phyloP scores from a whole-genome alignment of 2,797 vertebrate species.

The Cossypha heuglini region DNA sequence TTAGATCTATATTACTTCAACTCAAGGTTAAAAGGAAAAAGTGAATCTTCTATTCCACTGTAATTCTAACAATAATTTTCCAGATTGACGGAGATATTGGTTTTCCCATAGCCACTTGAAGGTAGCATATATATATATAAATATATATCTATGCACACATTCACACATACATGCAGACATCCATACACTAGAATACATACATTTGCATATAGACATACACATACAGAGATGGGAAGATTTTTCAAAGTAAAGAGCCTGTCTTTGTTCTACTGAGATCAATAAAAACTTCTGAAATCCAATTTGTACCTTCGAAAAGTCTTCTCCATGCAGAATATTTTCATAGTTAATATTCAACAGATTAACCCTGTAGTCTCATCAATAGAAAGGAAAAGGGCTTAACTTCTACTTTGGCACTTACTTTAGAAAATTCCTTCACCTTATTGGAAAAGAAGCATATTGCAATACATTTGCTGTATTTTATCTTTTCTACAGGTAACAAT shows the following conservation, averaged over 20 bases:
- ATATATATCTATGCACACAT: accelerated
- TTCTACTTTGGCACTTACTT: not conserved
- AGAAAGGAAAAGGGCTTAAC: not conserved
- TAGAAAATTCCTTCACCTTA: not conserved
- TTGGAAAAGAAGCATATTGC: not conserved
- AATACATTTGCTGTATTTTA: not conserved
- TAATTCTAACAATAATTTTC: conserved; percentile 32
- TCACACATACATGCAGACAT: not conserved
- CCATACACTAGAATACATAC: accelerated
- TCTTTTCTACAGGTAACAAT: not conserved
- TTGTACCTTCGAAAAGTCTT: not conserved
- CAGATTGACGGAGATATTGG: not conserved
- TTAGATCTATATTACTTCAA: conserved; percentile 5
- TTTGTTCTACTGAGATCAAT: not conserved
- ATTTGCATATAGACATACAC: not conserved
- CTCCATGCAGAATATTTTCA: not conserved
- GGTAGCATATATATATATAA: not conserved
- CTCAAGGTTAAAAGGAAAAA: conserved; percentile 39
- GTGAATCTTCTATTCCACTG: not conserved
- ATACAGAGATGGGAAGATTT: not conserved
- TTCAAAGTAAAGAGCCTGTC: not conserved
- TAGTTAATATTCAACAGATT: not conserved
- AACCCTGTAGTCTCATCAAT: not conserved
- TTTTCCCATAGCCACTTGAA: conserved; percentile 1
- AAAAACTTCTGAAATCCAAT: not conserved